Conservation (phyloP, 2,888 invertebrate species). For the Chirona hameri region DNA sequence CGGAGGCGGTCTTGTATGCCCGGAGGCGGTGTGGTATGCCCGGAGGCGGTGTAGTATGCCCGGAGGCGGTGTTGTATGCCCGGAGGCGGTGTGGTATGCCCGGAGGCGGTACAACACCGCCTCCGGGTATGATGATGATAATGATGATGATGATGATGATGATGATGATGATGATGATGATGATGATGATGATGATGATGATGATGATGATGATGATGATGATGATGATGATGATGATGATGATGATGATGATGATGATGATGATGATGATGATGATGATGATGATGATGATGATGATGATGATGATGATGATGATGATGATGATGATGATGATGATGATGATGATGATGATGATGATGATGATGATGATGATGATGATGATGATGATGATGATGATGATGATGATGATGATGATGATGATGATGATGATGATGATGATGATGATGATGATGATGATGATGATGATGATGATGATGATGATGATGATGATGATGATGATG, state of each 20-base stretch:
- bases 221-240: neutral
- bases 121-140: no score
- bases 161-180: neutral
- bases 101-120: no score
- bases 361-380: neutral
- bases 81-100: no score
- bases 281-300: neutral
- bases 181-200: neutral
- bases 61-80: no score
- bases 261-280: neutral
- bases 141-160: slow-evolving; percentile 3
- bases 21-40: no score
- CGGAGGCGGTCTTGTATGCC: no score
- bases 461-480: neutral
- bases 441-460: neutral
- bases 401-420: neutral
- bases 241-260: neutral
- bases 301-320: neutral
- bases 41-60: no score
- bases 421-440: neutral
- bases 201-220: neutral
- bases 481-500: neutral
- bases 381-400: neutral
- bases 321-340: slow-evolving; percentile 7
- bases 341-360: neutral